Conservation (phyloP, 2,113 vertebrate genomes). For the Stomatorhinus ivindoensis region DNA sequence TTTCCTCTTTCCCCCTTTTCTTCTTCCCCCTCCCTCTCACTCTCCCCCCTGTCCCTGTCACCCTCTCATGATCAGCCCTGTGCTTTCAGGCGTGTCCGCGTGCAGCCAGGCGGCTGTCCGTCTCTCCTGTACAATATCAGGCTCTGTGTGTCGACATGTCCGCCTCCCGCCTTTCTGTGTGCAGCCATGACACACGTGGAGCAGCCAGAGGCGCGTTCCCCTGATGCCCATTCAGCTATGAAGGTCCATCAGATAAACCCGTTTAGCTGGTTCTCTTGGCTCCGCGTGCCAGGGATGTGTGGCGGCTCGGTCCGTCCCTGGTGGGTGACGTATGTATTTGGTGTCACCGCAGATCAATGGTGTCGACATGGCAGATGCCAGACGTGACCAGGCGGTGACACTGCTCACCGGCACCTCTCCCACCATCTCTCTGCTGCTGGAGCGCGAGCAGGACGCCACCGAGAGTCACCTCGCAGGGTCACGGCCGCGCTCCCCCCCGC, state of each 20-base stretch:
- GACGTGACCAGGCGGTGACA: conserved; percentile 96
- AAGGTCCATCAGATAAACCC: not conserved
- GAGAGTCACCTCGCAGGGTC: not conserved
- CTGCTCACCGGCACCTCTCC: conserved; percentile 91
- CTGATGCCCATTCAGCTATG: not conserved
- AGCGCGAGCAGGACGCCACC: conserved; percentile 68
- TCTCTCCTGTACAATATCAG: not conserved
- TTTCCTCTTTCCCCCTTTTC: no score
- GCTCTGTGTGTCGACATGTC: not conserved
- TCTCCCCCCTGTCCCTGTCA: no score
- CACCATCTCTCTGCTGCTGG: conserved; percentile 87
- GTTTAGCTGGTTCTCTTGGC: not conserved
- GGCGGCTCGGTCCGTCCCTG: not conserved
- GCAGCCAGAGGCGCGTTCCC: not conserved
- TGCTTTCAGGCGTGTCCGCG: not conserved
- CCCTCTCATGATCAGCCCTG: not conserved
- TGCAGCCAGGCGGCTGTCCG: not conserved
- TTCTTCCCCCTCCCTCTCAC: no score
- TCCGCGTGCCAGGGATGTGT: not conserved
- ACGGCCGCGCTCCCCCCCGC: conserved; percentile 51
- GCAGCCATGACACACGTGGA: not conserved
- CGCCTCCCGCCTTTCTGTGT: not conserved
- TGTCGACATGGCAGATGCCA: conserved; percentile 97
- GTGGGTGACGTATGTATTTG: conserved; percentile 43
- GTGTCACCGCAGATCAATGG: conserved; percentile 91